Evolutionary conservation across 1,140 invertebrate species (phyloP).

Genomic region (Heterodera schachtii): DNA sequence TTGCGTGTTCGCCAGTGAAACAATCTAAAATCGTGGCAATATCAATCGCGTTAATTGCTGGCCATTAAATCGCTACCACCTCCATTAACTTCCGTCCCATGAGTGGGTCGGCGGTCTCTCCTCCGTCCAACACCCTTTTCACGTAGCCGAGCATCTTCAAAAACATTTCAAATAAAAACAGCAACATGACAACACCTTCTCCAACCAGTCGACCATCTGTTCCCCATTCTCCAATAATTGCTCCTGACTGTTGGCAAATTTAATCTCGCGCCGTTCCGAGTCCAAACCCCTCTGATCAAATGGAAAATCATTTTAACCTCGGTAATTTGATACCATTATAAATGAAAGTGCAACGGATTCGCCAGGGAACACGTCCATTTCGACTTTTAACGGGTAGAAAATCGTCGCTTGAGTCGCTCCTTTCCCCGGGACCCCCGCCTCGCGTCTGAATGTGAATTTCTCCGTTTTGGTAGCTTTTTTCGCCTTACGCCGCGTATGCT

Average conservation of each 20-base stretch:
- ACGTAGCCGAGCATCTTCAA: conserved; percentile 47
- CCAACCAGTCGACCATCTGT: conserved; percentile 57
- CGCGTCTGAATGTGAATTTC: conserved; percentile 46
- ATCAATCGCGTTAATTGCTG: neutral
- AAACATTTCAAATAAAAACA: neutral
- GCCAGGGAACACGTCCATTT: conserved; percentile 60
- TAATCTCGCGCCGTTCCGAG: conserved; percentile 51
- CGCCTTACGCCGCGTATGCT: conserved; percentile 49
- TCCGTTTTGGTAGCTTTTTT: neutral
- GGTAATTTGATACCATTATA: conserved; percentile 31
- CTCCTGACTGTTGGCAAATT: conserved; percentile 51
- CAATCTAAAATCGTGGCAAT: conserved; percentile 41
- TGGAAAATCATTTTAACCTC: conserved; percentile 5
- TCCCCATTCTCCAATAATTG: conserved; percentile 51
- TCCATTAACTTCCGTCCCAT: conserved; percentile 60
- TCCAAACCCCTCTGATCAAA: conserved; percentile 56
- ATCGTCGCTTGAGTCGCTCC: conserved; percentile 34
- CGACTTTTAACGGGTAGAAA: conserved; percentile 56
- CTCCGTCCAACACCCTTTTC: conserved; percentile 51
- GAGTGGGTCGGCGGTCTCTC: conserved; percentile 44
- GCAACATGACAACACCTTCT: conserved; percentile 32
- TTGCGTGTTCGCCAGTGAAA: conserved; percentile 56
- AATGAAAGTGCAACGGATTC: conserved; percentile 56
- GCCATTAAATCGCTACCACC: conserved; percentile 6
- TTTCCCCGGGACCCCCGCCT: conserved; percentile 56